Percentiles rank a stretch among this genome's conserved stretches.
Conservation (phyloP, 2,113 vertebrate species). For the Podilymbus podiceps region DNA sequence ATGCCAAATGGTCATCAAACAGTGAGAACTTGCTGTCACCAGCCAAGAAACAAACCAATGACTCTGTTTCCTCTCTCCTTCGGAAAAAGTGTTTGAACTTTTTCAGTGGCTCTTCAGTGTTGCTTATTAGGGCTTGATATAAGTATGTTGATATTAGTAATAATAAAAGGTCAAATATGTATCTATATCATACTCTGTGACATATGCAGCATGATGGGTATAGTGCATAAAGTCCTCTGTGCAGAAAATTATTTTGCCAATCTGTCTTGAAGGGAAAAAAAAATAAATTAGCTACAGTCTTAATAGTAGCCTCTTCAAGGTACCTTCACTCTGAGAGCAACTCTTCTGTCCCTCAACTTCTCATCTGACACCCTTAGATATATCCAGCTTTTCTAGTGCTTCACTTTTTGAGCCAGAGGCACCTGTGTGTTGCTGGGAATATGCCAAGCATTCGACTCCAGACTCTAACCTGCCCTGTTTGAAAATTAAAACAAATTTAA, state of each 20-base stretch:
- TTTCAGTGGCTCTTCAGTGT: rapidly evolving
- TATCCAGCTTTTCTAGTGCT: not conserved
- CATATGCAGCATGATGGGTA: not conserved
- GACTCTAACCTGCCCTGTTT: not conserved
- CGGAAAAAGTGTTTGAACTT: not conserved
- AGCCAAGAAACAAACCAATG: not conserved
- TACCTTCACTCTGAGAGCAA: not conserved
- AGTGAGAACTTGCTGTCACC: not conserved
- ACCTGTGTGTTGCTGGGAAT: not conserved
- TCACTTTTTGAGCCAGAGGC: not conserved
- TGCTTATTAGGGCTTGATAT: not conserved
- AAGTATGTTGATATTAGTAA: not conserved
- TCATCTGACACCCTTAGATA: too few relatives aligned
- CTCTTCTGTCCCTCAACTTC: not conserved
- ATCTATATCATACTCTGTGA: not conserved
- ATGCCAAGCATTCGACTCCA: not conserved
- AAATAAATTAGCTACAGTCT: not conserved
- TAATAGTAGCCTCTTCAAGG: not conserved
- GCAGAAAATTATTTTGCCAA: not conserved
- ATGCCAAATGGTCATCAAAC: not conserved
- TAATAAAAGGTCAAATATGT: not conserved
- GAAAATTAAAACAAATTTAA: not conserved
- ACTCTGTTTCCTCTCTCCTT: not conserved
- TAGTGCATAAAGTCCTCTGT: not conserved
- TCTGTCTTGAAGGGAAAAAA: not conserved